Conservation (phyloP, 1,140 invertebrate genomes). For the Diabrotica virgifera region DNA sequence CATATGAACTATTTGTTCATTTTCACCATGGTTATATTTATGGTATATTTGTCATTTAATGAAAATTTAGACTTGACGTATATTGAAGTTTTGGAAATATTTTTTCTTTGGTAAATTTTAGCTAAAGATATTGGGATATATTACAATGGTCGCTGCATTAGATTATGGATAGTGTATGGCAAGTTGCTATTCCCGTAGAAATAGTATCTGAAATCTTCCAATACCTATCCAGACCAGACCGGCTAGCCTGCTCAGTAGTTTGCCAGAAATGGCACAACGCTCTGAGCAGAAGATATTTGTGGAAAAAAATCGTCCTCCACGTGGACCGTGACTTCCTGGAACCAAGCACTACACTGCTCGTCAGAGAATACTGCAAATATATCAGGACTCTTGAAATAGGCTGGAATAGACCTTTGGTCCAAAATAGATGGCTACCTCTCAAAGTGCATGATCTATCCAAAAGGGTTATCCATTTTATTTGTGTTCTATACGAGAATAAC, state of each 20-base stretch:
- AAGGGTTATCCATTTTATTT: conserved; percentile 27
- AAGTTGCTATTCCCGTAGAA: conserved; percentile 50
- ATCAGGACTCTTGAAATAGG: conserved; percentile 29
- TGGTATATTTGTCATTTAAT: too few relatives aligned
- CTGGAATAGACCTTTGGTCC: conserved; percentile 23
- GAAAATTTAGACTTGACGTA: background rate
- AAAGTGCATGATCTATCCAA: conserved; percentile 31
- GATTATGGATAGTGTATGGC: conserved; percentile 62
- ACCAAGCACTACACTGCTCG: conserved; percentile 28
- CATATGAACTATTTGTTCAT: too few relatives aligned
- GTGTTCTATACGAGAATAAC: conserved; percentile 25
- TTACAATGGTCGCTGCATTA: background rate
- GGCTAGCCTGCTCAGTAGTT: conserved; percentile 29
- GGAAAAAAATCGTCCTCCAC: conserved; percentile 31
- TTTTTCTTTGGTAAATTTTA: conserved; percentile 4
- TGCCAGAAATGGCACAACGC: conserved; percentile 31
- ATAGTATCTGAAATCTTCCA: conserved; percentile 28
- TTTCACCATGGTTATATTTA: too few relatives aligned
- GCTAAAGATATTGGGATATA: background rate
- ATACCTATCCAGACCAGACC: conserved; percentile 28
- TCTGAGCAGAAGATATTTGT: conserved; percentile 21
- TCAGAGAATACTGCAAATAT: conserved; percentile 27
- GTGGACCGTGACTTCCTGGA: conserved; percentile 34
- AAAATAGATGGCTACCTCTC: conserved; percentile 19
- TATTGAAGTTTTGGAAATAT: background rate